Base-by-base conservation (phyloP, 2,113 vertebrate species). In the Salvelinus namaycush region DNA sequence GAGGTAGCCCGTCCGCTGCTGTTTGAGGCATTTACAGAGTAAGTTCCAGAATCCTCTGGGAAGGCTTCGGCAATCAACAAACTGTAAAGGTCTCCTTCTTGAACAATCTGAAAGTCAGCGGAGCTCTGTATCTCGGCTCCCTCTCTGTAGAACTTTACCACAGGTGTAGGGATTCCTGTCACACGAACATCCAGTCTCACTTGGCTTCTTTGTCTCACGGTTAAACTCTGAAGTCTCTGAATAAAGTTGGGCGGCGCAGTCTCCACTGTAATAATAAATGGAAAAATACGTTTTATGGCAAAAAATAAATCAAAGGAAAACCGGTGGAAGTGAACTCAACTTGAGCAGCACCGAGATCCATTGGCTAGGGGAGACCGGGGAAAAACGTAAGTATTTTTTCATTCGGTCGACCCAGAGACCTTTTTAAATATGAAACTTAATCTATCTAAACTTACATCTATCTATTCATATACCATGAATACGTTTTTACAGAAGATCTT, bases 131-230 rank as follows among this genome's bases (percentile, higher is more conserved):
- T 99, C 95, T 99, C 98, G 16, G 96, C 97, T 93, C 98, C 97
- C 24, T 99, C 98, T 91, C 97, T 94, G 91, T 96, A 97, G 92
- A 99, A 99, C 93, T 97, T 99, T 88, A 99, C 96, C 91, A 95
- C 93, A 93, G 98, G 97, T 91, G 96, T 93, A 88, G 98, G 98
- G 95, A 98, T 99, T 90, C 98, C 98, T 76, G 96, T 95, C 83
- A 99, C 96, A 83, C 91, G 93, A 74, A 98, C 96, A 39, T 97
- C 95, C 93, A 99, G 93, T 87, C 93, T 92, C 79, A 98, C 96
- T 95, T 98, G 95, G 94, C 95, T 97, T 93, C 97, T 97, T 85
- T 98, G 97, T 88, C 93, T 95, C 86, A 96, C 96, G 5, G 96
- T 94, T 87, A 94, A 93, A 89, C 96, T 99, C 89, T 99, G 97